A percentile compares a stretch with the other conserved stretches of the same genome.
phyloP scores from a whole-genome alignment of 2,888 invertebrate genomes.

The Petrophora chlorosata region DNA sequence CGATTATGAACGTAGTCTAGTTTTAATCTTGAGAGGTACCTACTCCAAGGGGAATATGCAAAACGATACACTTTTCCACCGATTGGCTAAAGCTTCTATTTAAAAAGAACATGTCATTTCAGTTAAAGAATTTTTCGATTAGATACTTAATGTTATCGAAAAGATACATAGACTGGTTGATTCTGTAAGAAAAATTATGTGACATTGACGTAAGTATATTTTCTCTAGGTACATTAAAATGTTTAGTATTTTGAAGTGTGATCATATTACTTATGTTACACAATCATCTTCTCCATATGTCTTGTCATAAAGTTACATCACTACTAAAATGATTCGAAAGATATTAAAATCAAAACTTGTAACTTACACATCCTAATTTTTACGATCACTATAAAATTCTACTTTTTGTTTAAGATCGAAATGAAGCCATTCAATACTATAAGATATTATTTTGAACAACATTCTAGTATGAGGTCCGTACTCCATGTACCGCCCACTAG shows the following conservation, averaged over 20 bases:
- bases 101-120: too few species aligned
- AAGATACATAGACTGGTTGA: too few species aligned
- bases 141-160: too few species aligned
- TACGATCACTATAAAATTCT: constrained; percentile 35
- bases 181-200: too few species aligned
- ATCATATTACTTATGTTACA: constrained; percentile 1
- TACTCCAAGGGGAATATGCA: too few species aligned
- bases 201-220: not conserved
- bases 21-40: too few species aligned
- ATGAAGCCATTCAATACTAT: constrained; percentile 35
- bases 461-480: constrained; percentile 14
- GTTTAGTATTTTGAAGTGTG: not conserved
- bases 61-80: too few species aligned
- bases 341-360: constrained; percentile 32
- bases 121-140: too few species aligned
- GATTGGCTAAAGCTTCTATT: too few species aligned
- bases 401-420: constrained; percentile 40
- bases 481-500: constrained; percentile 23
- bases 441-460: constrained; percentile 24
- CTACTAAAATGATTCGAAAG: constrained; percentile 25
- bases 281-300: not conserved
- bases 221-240: not conserved
- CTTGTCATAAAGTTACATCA: constrained; percentile 27
- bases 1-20: constrained; percentile 8
- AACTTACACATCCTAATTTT: constrained; percentile 38